Percentiles rank a stretch among this genome's conserved stretches.
Conservation (phyloP, 2,797 vertebrate genomes). For the Anguilla megastoma region DNA sequence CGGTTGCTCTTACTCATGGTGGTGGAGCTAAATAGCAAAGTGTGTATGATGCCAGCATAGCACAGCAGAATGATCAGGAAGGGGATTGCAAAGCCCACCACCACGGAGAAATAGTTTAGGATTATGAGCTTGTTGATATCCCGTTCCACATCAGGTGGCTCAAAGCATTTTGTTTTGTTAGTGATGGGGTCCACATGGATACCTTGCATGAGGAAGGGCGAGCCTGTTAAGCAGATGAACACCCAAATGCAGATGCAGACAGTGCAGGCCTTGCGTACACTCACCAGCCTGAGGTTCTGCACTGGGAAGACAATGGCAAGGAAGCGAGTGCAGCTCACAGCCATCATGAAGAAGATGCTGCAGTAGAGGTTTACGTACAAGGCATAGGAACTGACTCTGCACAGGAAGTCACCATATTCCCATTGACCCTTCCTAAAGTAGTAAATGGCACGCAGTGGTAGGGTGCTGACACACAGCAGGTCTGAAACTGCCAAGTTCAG, state of each 20-base stretch:
- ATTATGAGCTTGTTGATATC: constrained; percentile 56
- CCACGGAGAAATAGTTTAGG: constrained; percentile 83
- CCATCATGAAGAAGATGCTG: constrained; percentile 93
- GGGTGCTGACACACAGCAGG: constrained; percentile 85
- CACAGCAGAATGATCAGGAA: constrained; percentile 85
- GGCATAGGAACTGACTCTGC: constrained; percentile 83
- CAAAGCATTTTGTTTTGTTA: constrained; percentile 91
- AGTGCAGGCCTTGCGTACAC: constrained; percentile 74
- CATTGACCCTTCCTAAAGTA: constrained; percentile 83
- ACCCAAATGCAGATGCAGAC: constrained; percentile 81
- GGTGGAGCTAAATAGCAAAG: constrained; percentile 72
- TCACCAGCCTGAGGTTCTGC: constrained; percentile 78
- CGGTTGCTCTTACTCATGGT: constrained; percentile 63
- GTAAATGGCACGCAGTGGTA: constrained; percentile 87
- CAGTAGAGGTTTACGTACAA: constrained; percentile 95
- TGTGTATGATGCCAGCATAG: constrained; percentile 82
- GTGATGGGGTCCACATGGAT: constrained; percentile 50
- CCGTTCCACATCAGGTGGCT: constrained; percentile 65
- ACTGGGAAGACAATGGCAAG: constrained; percentile 91
- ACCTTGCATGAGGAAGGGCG: constrained; percentile 79
- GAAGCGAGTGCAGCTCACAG: constrained; percentile 93
- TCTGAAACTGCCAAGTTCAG: constrained; percentile 88
- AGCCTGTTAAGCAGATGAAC: constrained; percentile 78
- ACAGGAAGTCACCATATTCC: constrained; percentile 84
- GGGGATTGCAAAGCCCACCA: constrained; percentile 83